phyloP scores from a whole-genome alignment of 2,113 vertebrate genomes.

The Oreochromis tanganicae region DNA sequence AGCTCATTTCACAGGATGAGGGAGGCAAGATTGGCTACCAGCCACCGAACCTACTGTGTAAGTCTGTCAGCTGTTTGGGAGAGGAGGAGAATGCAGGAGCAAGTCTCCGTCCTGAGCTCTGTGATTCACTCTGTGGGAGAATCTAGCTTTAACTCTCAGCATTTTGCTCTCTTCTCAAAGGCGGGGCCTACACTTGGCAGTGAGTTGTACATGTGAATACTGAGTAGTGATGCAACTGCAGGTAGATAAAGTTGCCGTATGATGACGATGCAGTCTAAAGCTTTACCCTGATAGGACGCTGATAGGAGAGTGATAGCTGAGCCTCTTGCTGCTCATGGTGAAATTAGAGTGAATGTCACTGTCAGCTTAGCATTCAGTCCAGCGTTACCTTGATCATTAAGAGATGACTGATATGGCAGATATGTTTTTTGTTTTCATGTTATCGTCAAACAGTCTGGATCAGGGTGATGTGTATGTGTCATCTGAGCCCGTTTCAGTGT shows the following conservation, averaged over 20 bases:
- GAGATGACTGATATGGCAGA: not conserved
- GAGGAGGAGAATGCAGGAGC: not conserved
- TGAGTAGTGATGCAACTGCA: constrained; percentile 43
- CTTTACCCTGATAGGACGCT: constrained; percentile 19
- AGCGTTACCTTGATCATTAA: not conserved
- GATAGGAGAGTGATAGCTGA: not conserved
- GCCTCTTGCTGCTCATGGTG: not conserved
- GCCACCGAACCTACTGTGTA: constrained; percentile 20
- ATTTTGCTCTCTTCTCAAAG: not conserved
- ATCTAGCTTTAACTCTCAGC: not conserved
- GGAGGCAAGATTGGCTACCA: constrained; percentile 2
- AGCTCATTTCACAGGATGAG: constrained; percentile 11
- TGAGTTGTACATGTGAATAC: constrained; percentile 23
- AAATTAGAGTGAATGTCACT: not conserved
- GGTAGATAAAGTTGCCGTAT: constrained; percentile 33
- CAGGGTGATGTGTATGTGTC: not conserved
- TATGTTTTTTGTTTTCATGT: not conserved
- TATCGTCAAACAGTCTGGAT: not conserved
- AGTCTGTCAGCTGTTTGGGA: constrained; percentile 47
- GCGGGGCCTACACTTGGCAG: constrained; percentile 13
- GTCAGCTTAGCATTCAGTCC: not conserved
- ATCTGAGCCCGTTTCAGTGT: not conserved
- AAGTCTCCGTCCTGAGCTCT: not conserved
- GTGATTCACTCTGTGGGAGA: constrained; percentile 47
- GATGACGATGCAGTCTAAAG: constrained; percentile 36